These are phyloP conservation scores for Xiphorhynchus elegans DNA, from an alignment of 2,113 vertebrate genomes.

Conservation along the genomic window DNA sequence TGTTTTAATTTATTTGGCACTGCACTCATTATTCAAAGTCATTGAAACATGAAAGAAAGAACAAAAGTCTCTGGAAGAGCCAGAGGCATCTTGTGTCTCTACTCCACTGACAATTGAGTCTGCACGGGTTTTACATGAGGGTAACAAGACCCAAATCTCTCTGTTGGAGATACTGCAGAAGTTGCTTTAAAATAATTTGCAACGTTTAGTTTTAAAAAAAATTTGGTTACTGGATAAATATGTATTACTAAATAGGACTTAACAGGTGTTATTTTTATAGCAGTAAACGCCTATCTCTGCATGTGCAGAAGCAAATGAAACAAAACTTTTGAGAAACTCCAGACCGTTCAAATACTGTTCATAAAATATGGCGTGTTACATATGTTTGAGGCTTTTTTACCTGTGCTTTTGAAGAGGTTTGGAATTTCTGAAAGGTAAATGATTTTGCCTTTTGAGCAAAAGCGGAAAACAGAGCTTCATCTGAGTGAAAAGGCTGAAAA, in stretches of 20 bases:
- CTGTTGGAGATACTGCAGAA: not conserved
- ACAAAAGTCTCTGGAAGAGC: conserved; percentile 25
- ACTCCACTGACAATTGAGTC: not conserved
- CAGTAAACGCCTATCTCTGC: not conserved
- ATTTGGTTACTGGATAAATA: not conserved
- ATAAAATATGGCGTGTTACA: not conserved
- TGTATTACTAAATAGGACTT: not conserved
- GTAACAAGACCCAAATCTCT: not conserved
- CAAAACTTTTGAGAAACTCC: not conserved
- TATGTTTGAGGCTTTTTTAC: not conserved
- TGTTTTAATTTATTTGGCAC: conserved; percentile 41
- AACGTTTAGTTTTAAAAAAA: not conserved
- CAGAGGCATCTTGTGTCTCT: conserved; percentile 18
- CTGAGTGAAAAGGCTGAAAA: not conserved
- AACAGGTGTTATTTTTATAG: not conserved
- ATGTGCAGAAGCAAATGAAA: not conserved
- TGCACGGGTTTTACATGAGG: not conserved
- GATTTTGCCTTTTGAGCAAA: not conserved
- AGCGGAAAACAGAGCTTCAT: not conserved
- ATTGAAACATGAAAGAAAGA: conserved; percentile 33
- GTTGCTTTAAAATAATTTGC: not conserved
- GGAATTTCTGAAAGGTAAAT: not conserved
- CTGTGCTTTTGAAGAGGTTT: not conserved
- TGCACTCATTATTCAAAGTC: conserved; percentile 21
- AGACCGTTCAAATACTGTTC: not conserved